phyloP scores from a whole-genome alignment of 2,888 invertebrate species.

The Diadegma fenestrale region DNA sequence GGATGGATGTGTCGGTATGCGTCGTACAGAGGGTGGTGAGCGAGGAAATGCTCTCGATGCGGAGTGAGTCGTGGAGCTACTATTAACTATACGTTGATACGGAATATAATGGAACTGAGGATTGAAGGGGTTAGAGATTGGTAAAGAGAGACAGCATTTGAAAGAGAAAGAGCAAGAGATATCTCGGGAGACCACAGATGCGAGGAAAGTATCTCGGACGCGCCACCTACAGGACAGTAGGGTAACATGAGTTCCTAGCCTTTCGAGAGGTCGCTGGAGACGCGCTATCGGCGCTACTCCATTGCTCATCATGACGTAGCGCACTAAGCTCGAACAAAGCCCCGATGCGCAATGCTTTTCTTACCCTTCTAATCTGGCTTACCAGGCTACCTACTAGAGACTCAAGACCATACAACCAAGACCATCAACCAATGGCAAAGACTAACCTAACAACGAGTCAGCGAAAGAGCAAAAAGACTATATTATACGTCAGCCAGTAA shows the following conservation, averaged over 20 bases:
- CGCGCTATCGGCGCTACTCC: conserved; percentile 79
- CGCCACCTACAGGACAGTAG: conserved; percentile 24
- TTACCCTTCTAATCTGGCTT: conserved; percentile 81
- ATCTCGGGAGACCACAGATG: conserved; percentile 55
- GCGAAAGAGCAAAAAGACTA: conserved; percentile 63
- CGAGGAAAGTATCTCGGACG: conserved; percentile 55
- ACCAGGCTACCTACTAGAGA: conserved; percentile 57
- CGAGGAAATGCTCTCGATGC: conserved; percentile 43
- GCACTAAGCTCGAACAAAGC: conserved; percentile 79
- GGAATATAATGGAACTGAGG: conserved; percentile 67
- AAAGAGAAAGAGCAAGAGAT: conserved; percentile 38
- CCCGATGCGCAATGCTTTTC: conserved; percentile 78
- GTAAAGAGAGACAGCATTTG: conserved; percentile 34
- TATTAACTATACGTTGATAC: conserved; percentile 35
- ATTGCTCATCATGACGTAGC: conserved; percentile 80
- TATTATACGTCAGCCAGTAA: conserved; percentile 74
- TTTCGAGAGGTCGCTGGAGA: conserved; percentile 77
- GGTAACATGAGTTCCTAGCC: conserved; percentile 68
- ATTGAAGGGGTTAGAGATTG: conserved; percentile 45
- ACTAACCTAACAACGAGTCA: conserved; percentile 45
- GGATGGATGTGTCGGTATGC: conserved; percentile 12
- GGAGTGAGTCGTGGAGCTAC: conserved; percentile 27
- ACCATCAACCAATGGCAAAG: conserved; percentile 23
- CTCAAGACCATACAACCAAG: conserved; percentile 37
- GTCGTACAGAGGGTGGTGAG: conserved; percentile 18